phyloP scores from a whole-genome alignment of 2,888 invertebrate genomes.

The Metalampra italica region DNA sequence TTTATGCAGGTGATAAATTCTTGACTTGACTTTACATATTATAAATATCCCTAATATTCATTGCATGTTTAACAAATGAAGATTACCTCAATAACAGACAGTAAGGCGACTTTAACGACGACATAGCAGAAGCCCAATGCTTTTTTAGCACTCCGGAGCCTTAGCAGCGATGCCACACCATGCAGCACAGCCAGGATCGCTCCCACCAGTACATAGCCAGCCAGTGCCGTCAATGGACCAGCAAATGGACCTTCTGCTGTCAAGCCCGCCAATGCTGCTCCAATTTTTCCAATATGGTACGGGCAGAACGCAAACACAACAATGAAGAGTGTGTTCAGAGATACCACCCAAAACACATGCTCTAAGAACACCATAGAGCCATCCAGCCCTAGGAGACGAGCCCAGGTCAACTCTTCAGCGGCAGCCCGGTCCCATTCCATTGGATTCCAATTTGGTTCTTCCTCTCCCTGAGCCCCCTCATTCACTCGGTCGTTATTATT shows the following conservation, averaged over 20 bases:
- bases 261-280: slow-evolving; percentile 81
- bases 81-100: slow-evolving; percentile 95
- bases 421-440: slow-evolving; percentile 99
- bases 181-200: slow-evolving; percentile 89
- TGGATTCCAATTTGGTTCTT: slow-evolving; percentile 97
- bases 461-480: slow-evolving; percentile 63
- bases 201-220: slow-evolving; percentile 96
- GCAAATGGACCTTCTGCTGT: slow-evolving; percentile 89
- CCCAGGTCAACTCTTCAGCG: slow-evolving; percentile 99
- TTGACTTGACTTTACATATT: no score
- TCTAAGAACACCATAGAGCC: slow-evolving; percentile 98
- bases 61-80: slow-evolving; percentile 22
- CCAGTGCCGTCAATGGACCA: slow-evolving; percentile 93
- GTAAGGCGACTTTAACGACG: slow-evolving; percentile 92
- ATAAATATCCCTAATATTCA: no score
- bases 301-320: slow-evolving; percentile 98
- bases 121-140: slow-evolving; percentile 96
- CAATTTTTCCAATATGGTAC: slow-evolving; percentile 94
- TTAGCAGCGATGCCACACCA: slow-evolving; percentile 87
- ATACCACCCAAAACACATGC: slow-evolving; percentile 99
- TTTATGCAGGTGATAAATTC: no score
- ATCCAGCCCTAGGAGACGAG: slow-evolving; percentile 95
- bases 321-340: slow-evolving; percentile 97
- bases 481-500: slow-evolving; percentile 71
- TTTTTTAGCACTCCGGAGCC: slow-evolving; percentile 88